Evolutionary conservation across 2,113 vertebrate genomes (phyloP).

Genomic region (Podilymbus podiceps): DNA sequence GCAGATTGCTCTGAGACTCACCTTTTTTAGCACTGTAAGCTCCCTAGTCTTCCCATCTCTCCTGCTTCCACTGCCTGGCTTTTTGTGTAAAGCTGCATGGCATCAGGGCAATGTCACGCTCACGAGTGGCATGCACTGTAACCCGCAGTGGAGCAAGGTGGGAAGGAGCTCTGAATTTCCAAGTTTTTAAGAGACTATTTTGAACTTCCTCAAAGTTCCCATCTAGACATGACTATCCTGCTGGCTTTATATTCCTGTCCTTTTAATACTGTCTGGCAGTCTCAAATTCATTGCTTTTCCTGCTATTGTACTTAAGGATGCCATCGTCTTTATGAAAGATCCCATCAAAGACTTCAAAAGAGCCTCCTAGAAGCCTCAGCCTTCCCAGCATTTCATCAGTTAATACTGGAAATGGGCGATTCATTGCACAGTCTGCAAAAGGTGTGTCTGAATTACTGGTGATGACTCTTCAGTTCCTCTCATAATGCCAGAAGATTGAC

Average conservation of each 20-base stretch:
- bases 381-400: background rate
- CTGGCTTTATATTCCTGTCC: background rate
- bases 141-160: background rate
- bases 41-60: background rate
- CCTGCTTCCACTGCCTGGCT: background rate
- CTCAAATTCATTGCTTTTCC: background rate
- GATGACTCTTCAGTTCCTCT: background rate
- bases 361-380: background rate
- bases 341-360: background rate
- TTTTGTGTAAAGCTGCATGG: background rate
- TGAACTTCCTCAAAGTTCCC: background rate
- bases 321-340: background rate
- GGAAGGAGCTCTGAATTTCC: background rate
- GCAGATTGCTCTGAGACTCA: background rate
- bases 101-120: background rate
- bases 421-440: background rate
- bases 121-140: background rate
- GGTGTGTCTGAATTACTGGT: background rate
- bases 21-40: background rate
- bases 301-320: background rate
- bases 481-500: background rate
- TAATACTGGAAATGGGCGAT: background rate
- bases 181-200: background rate
- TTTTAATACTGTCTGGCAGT: background rate
- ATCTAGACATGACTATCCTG: background rate